Evolutionary conservation across 1,140 invertebrate species (phyloP).

Genomic region (Drosophila subobscura): DNA sequence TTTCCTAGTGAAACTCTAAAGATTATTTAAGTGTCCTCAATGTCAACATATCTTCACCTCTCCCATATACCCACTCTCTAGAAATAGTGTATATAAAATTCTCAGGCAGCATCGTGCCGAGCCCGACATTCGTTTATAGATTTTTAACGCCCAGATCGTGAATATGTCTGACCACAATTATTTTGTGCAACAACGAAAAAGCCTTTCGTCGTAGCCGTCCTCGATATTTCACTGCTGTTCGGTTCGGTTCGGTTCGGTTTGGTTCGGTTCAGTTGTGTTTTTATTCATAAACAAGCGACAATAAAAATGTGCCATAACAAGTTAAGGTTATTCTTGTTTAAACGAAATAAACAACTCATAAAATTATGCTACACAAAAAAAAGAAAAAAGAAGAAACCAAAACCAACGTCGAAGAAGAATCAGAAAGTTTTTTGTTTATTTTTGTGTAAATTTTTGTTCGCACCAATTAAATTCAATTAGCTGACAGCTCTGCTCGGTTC

Average conservation of each 20-base stretch:
- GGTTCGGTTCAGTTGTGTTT: constrained; percentile 12
- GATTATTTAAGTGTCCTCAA: neutral
- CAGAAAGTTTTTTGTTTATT: constrained; percentile 62
- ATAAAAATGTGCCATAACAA: constrained; percentile 62
- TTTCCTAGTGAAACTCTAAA: no score
- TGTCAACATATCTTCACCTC: neutral
- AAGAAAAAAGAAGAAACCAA: constrained; percentile 5
- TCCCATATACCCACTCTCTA: no score
- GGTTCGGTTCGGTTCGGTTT: neutral
- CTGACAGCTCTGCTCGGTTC: constrained; percentile 55
- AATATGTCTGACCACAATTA: constrained; percentile 57
- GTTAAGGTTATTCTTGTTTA: constrained; percentile 70
- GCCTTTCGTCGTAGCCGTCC: neutral
- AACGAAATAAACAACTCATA: constrained; percentile 74
- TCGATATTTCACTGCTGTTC: neutral
- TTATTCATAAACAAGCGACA: constrained; percentile 68
- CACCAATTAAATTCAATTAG: constrained; percentile 80
- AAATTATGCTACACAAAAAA: constrained; percentile 64
- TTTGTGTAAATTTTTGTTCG: constrained; percentile 69
- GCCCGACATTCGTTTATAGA: constrained; percentile 51
- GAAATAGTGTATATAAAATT: constrained; percentile 9
- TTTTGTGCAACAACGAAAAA: constrained; percentile 30
- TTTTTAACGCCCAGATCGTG: constrained; percentile 70
- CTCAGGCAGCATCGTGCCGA: constrained; percentile 17
- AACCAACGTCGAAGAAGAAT: constrained; percentile 33